These are phyloP conservation scores for Leptestheria dahalacensis DNA, from an alignment of 1,140 invertebrate genomes.

Conservation along the genomic window DNA sequence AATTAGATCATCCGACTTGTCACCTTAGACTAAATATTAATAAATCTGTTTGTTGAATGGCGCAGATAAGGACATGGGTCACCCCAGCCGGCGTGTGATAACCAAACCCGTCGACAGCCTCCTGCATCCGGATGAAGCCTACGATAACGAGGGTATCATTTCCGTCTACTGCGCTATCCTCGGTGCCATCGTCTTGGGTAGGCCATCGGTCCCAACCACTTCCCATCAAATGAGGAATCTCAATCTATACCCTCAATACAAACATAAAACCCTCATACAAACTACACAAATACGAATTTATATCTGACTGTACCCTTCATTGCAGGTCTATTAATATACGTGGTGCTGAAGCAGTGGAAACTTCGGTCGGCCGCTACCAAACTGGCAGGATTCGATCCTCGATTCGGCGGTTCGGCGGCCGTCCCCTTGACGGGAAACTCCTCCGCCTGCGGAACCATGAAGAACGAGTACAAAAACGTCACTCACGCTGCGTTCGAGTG, in stretches of 20 bases:
- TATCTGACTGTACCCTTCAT: no score
- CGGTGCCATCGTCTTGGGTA: constrained; percentile 25
- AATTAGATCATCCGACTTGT: no score
- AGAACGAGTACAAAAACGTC: not conserved
- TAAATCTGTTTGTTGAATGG: not conserved
- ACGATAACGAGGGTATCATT: constrained; percentile 19
- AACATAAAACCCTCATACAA: not conserved
- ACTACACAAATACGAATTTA: not conserved
- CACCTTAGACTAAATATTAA: no score
- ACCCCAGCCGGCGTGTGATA: constrained; percentile 13
- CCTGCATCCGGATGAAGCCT: not conserved
- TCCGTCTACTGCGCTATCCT: constrained; percentile 27
- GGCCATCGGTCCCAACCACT: no score
- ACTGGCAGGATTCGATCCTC: not conserved
- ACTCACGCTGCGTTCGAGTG: constrained; percentile 3
- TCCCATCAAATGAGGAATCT: not conserved
- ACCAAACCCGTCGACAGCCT: constrained; percentile 18
- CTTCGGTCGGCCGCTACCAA: constrained; percentile 4
- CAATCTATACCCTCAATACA: not conserved
- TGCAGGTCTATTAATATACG: constrained; percentile 23
- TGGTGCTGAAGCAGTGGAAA: constrained; percentile 25
- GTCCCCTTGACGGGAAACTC: not conserved
- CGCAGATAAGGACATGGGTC: constrained; percentile 19
- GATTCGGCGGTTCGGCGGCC: not conserved
- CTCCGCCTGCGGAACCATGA: not conserved